Evolutionary conservation across 2,797 vertebrate species (phyloP).

Genomic region (Danio aesculapii): DNA sequence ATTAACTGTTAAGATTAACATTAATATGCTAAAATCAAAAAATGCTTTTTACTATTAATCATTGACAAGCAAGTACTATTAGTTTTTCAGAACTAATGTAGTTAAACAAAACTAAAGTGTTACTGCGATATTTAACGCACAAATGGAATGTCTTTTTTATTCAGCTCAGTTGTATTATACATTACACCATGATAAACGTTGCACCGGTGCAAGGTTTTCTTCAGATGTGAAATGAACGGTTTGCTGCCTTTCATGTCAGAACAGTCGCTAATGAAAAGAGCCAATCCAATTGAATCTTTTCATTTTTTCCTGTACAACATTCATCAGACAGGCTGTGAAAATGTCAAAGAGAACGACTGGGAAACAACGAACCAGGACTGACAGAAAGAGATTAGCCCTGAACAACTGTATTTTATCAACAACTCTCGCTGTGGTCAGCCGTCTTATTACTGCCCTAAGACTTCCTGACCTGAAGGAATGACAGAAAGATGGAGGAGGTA

Average conservation of each 20-base stretch:
- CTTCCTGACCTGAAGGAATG: constrained; percentile 17
- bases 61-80: no score
- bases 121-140: background rate
- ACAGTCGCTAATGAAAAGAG: background rate
- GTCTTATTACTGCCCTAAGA: constrained; percentile 20
- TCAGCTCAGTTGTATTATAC: background rate
- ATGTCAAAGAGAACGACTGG: background rate
- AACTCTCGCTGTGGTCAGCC: background rate
- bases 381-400: background rate
- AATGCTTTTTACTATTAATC: no score
- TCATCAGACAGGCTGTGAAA: constrained; percentile 8
- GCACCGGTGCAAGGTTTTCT: background rate
- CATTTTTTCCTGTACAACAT: background rate
- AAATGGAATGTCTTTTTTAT: background rate
- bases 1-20: no score
- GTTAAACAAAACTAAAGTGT: no score
- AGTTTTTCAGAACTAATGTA: no score
- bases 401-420: constrained; percentile 1
- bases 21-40: no score
- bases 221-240: background rate
- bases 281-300: background rate
- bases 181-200: background rate
- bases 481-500: constrained; percentile 44
- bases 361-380: background rate
- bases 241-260: constrained; percentile 1